These are phyloP conservation scores for Drosophila eugracilis DNA, from an alignment of 1,140 invertebrate species.

Conservation along the genomic window DNA sequence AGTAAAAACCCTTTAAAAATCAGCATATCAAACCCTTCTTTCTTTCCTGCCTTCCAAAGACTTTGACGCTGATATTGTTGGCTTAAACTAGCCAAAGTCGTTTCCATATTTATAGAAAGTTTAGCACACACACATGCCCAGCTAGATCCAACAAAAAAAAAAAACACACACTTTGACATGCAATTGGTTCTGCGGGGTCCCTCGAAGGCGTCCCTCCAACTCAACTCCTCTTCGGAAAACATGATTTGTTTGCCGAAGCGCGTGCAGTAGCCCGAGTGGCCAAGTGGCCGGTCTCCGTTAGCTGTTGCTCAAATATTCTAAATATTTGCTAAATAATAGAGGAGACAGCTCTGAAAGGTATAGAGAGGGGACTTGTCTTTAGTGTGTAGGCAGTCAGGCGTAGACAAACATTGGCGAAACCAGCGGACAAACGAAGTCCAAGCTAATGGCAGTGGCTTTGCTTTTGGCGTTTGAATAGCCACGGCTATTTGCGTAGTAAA, in stretches of 20 bases:
- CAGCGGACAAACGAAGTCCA: conserved; percentile 34
- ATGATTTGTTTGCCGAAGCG: conserved; percentile 79
- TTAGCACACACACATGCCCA: conserved; percentile 34
- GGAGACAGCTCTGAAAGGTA: conserved; percentile 26
- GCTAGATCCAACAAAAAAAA: conserved; percentile 56
- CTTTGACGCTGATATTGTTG: conserved; percentile 23
- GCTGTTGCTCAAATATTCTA: conserved; percentile 79
- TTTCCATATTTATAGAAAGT: conserved; percentile 80
- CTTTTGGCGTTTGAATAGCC: conserved; percentile 66
- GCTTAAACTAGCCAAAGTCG: conserved; percentile 44
- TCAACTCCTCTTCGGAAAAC: conserved; percentile 12
- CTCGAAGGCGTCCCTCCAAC: conserved; percentile 7
- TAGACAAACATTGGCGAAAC: conserved; percentile 68
- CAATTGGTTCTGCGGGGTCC: conserved; percentile 31
- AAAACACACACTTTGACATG: conserved; percentile 59
- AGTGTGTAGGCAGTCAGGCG: conserved; percentile 60
- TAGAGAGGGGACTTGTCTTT: conserved; percentile 28
- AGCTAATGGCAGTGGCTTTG: conserved; percentile 76
- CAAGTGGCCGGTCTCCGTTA: conserved; percentile 46
- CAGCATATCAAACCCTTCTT: background rate
- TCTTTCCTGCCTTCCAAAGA: background rate
- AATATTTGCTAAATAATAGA: conserved; percentile 84
- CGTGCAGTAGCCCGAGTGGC: conserved; percentile 76
- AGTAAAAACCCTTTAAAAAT: background rate
- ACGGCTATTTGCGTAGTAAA: conserved; percentile 75